These are phyloP conservation scores for Branchellion lobata DNA, from an alignment of 2,888 invertebrate species.

Conservation along the genomic window DNA sequence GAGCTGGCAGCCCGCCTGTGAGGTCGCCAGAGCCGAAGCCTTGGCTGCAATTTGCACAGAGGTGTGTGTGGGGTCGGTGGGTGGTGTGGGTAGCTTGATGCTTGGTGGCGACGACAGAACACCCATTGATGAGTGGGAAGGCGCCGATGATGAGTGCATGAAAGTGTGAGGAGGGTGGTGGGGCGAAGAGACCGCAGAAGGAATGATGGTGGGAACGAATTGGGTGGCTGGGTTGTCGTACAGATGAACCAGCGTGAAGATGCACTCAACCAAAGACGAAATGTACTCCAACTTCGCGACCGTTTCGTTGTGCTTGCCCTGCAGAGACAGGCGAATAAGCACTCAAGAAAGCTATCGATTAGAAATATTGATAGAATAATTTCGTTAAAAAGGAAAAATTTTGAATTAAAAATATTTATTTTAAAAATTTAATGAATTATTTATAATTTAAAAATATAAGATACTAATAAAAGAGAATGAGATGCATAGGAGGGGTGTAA, in stretches of 20 bases:
- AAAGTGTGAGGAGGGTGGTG: neutral
- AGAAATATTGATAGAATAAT: neutral
- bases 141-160: neutral
- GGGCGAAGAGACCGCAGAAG: neutral
- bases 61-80: neutral
- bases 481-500: too few relatives aligned
- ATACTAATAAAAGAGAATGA: too few relatives aligned
- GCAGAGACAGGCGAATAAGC: neutral
- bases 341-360: neutral
- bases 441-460: too few relatives aligned
- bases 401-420: too few relatives aligned
- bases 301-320: constrained; percentile 64
- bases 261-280: constrained; percentile 87
- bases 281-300: constrained; percentile 96
- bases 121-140: neutral
- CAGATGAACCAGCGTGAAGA: constrained; percentile 72
- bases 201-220: neutral
- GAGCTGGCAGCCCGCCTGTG: neutral
- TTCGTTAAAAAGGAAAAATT: too few relatives aligned
- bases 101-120: too few relatives aligned
- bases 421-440: too few relatives aligned
- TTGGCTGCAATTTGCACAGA: neutral
- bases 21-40: neutral
- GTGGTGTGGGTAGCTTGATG: too few relatives aligned
- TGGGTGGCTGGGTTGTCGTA: constrained; percentile 59